These are phyloP conservation scores for Poecile montanus DNA, from an alignment of 2,797 vertebrate species.

Conservation along the genomic window DNA sequence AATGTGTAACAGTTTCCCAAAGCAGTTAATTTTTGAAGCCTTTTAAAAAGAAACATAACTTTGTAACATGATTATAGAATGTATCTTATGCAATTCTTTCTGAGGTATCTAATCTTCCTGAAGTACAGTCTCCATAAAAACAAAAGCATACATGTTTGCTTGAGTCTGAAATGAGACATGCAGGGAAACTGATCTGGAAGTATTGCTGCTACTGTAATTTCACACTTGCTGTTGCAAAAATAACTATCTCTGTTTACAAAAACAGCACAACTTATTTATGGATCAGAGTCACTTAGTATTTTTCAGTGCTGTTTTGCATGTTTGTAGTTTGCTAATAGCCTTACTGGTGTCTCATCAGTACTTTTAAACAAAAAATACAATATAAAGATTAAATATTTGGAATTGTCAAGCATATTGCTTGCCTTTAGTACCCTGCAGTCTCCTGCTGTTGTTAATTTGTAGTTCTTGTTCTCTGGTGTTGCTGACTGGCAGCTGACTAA, in stretches of 20 bases:
- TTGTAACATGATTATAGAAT: neutral
- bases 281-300: slow-evolving; percentile 30
- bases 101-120: neutral
- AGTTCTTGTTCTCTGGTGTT: neutral
- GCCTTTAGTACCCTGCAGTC: neutral
- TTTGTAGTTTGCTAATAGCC: neutral
- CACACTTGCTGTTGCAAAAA: slow-evolving; percentile 54
- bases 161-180: neutral
- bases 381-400: neutral
- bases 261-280: slow-evolving; percentile 49
- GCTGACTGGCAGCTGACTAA: neutral
- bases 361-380: neutral
- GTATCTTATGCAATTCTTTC: neutral
- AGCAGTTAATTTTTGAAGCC: neutral
- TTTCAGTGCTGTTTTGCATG: neutral
- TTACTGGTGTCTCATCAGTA: neutral
- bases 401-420: neutral
- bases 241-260: slow-evolving; percentile 57
- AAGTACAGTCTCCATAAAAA: neutral
- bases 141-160: neutral
- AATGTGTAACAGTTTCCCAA: neutral
- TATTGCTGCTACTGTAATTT: slow-evolving; percentile 49
- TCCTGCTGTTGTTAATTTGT: neutral
- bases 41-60: neutral
- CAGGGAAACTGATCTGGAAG: slow-evolving; percentile 34